Evolutionary conservation across 2,888 invertebrate species (phyloP), one percentile per base, ranked within the genome.

Genomic region (Ectemnius continuus): DNA sequence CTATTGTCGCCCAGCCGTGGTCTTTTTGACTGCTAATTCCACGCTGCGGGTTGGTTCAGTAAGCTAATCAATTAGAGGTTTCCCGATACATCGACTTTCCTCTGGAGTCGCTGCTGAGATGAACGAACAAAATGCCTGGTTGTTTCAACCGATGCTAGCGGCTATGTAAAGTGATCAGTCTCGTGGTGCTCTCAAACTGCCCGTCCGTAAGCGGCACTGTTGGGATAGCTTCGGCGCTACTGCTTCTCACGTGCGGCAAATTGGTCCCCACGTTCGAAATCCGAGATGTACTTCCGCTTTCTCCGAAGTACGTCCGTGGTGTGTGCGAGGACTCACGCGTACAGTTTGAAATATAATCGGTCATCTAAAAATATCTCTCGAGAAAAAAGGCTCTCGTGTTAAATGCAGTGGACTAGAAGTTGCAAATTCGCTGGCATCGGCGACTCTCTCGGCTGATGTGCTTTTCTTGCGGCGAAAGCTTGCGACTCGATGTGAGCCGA

Each of bases 381-480:
- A 67, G 73, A 56, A 57, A 67, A 56, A 23, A 46, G 45, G 36
- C 23, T 47, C 60, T 76, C 60, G 60, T 68, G 70, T 78, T 36
- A 84, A 83, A 83, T 79, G 83, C 84, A 77, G 61, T 71, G 75
- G 86, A 86, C 86, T 86, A 85, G 86, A 86, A 83, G 72, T 79
- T 79, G 71, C 52, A 46, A 69, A 72, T 65, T 70, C 62, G 56
- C 65, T 56, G 47, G 48, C 52, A 60, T 45, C 46, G 58, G 28
- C 59, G 26, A 52, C 59, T 28, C 61, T 62, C 28, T 14, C 47
- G 36, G 13, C 14, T 63, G 23, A 23, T 23, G 23, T 23, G 23
- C 23, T 23, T 23, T 23, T 23, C 23, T 23, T 23, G 23, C 23
- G 23, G 23, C 23, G 23, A 23, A 23, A 23, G 23, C 23, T 23